Evolutionary conservation across 1,140 invertebrate genomes (phyloP).

Genomic region (Vollenhovia emeryi): DNA sequence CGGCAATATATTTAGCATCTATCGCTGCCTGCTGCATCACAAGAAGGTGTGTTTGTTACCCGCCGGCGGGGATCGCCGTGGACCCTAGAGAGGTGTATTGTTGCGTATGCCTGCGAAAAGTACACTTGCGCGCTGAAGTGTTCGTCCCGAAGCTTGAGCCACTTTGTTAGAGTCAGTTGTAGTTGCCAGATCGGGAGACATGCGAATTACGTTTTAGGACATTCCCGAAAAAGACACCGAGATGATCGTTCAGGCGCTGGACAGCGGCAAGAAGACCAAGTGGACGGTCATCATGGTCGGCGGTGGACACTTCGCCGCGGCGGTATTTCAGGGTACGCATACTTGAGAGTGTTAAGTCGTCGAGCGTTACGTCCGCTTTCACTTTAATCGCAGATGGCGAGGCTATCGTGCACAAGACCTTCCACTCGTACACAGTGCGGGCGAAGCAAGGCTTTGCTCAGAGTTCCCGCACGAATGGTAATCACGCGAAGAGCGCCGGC

Average conservation of each 20-base stretch:
- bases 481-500: conserved; percentile 91
- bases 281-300: conserved; percentile 94
- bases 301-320: conserved; percentile 95
- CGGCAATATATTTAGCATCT: conserved; percentile 90
- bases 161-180: conserved; percentile 71
- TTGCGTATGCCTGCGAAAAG: neutral
- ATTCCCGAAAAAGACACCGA: conserved; percentile 82
- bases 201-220: conserved; percentile 84
- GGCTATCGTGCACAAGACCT: conserved; percentile 92
- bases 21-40: conserved; percentile 89
- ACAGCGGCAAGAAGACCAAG: conserved; percentile 80
- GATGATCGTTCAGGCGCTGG: conserved; percentile 82
- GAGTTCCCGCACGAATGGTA: conserved; percentile 87
- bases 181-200: conserved; percentile 80
- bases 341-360: neutral
- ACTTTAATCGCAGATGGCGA: conserved; percentile 82
- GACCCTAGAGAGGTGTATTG: neutral
- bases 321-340: conserved; percentile 90
- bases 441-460: conserved; percentile 94
- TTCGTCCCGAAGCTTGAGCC: conserved; percentile 64
- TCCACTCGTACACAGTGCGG: conserved; percentile 94
- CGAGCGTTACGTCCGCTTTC: neutral
- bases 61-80: neutral
- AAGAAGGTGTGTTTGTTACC: conserved; percentile 86
- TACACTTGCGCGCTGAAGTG: neutral